A percentile compares a stretch with the other conserved stretches of the same genome.
These are phyloP conservation scores for Callosobruchus maculatus DNA, from an alignment of 2,888 invertebrate genomes.

Conservation along the genomic window DNA sequence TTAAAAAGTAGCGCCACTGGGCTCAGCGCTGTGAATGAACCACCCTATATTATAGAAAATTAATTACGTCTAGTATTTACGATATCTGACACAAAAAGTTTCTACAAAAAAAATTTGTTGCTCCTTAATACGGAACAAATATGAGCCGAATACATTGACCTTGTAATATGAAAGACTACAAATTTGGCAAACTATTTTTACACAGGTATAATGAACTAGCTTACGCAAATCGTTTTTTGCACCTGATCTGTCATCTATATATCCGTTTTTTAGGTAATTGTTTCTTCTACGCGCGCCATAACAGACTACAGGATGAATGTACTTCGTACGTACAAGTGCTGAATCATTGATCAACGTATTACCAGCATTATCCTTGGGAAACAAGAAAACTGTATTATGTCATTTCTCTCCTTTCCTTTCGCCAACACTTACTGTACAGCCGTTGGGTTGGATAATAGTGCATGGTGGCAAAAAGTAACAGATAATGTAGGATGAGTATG, in stretches of 20 bases:
- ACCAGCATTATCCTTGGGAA: constrained; percentile 2
- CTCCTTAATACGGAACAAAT: too few relatives aligned
- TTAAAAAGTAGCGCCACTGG: too few relatives aligned
- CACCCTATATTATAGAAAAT: too few relatives aligned
- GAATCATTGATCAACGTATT: background rate
- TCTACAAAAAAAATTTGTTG: too few relatives aligned
- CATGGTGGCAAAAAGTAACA: background rate
- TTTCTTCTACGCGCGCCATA: background rate
- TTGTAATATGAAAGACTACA: background rate
- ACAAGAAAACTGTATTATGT: constrained; percentile 9
- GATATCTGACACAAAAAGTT: too few relatives aligned
- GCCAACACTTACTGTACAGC: background rate
- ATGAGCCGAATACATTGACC: background rate
- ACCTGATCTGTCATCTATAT: too few relatives aligned
- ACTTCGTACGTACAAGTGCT: background rate
- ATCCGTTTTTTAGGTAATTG: too few relatives aligned
- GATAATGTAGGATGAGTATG: background rate
- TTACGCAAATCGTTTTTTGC: background rate
- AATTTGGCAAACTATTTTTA: background rate
- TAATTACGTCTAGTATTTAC: too few relatives aligned
- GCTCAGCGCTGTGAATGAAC: too few relatives aligned
- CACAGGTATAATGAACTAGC: background rate
- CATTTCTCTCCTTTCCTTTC: constrained; percentile 13
- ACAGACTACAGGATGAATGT: background rate
- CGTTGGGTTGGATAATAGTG: constrained; percentile 1